These are phyloP conservation scores for Caradrina clavipalpis DNA, from an alignment of 2,888 invertebrate genomes.

Conservation along the genomic window DNA sequence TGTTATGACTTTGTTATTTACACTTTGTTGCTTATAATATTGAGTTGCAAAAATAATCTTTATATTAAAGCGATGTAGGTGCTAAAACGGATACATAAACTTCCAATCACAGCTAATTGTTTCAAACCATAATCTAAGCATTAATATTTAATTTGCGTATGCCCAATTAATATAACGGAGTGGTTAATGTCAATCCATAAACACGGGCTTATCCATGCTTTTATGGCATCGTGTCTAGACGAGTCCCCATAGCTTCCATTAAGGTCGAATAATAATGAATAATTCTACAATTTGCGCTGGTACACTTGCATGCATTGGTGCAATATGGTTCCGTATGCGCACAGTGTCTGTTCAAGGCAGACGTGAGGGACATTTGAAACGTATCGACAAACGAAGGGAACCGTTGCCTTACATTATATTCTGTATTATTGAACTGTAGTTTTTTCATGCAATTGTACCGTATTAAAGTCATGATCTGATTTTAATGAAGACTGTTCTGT, in stretches of 20 bases:
- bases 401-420: slow-evolving; percentile 69
- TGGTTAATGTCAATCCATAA: slow-evolving; percentile 58
- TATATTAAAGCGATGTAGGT: slow-evolving; percentile 30
- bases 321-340: slow-evolving; percentile 74
- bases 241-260: slow-evolving; percentile 62
- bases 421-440: slow-evolving; percentile 73
- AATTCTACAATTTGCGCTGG: slow-evolving; percentile 75
- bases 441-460: slow-evolving; percentile 64
- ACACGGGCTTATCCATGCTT: slow-evolving; percentile 65
- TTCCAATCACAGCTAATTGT: slow-evolving; percentile 53
- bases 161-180: slow-evolving; percentile 59
- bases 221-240: slow-evolving; percentile 69
- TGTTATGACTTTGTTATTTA: background rate
- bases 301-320: slow-evolving; percentile 77
- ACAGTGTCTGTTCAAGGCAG: slow-evolving; percentile 56
- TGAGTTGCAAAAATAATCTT: slow-evolving; percentile 25
- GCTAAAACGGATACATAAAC: slow-evolving; percentile 54
- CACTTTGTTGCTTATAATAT: background rate
- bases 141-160: slow-evolving; percentile 59
- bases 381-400: slow-evolving; percentile 65
- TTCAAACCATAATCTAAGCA: slow-evolving; percentile 38
- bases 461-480: slow-evolving; percentile 54
- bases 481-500: slow-evolving; percentile 41
- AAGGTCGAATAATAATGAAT: slow-evolving; percentile 76
- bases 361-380: slow-evolving; percentile 76